Percentiles rank a stretch among this genome's conserved stretches.
Conservation (phyloP, 1,140 invertebrate species). For the Stegodyphus mimosarum region DNA sequence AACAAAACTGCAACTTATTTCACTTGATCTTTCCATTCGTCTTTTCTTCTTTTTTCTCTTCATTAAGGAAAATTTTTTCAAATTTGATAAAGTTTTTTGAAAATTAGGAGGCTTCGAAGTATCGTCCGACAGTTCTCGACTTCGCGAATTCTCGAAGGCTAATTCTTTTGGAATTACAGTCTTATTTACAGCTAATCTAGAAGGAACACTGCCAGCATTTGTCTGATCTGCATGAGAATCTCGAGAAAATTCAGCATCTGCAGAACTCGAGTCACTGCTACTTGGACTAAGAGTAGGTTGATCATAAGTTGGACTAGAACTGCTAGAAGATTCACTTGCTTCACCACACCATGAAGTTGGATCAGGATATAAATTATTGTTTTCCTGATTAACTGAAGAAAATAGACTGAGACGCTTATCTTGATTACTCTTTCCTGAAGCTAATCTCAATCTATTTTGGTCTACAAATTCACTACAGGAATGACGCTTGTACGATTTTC, state of each 20-base stretch:
- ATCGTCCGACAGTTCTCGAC: constrained; percentile 13
- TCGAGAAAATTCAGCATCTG: constrained; percentile 59
- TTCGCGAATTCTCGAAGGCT: constrained; percentile 5
- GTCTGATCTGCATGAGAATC: constrained; percentile 2
- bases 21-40: constrained; percentile 7
- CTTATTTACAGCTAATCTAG: constrained; percentile 13
- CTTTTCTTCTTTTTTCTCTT: constrained; percentile 56
- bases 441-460: background rate
- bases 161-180: background rate
- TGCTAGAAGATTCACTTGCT: constrained; percentile 62
- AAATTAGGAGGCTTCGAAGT: constrained; percentile 32
- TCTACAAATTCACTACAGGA: constrained; percentile 56
- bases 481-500: constrained; percentile 49
- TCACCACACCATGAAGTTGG: constrained; percentile 62
- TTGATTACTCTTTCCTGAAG: background rate
- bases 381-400: constrained; percentile 27
- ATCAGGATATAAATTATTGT: constrained; percentile 58
- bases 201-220: background rate
- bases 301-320: constrained; percentile 63
- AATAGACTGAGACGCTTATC: constrained; percentile 46
- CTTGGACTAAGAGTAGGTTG: constrained; percentile 62
- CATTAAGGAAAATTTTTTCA: constrained; percentile 54
- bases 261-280: constrained; percentile 63
- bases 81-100: constrained; percentile 38
- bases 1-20: constrained; percentile 55